phyloP scores from a whole-genome alignment of 2,113 vertebrate species.

The Neomonachus schauinslandi region DNA sequence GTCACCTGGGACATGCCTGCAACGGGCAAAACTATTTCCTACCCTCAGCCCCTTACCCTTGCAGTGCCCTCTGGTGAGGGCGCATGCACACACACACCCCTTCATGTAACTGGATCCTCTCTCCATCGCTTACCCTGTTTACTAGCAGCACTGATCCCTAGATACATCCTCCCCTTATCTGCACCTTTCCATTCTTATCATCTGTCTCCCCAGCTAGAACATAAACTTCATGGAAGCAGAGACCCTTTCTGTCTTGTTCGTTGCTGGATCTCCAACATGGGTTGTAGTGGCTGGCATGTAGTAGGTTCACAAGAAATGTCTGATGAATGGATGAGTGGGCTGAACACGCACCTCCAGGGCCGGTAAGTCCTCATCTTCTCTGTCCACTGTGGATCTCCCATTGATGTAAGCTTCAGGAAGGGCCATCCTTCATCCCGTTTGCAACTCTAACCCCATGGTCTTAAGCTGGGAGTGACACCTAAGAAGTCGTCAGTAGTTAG shows the following conservation, averaged over 20 bases:
- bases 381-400: background rate
- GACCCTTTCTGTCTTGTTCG: background rate
- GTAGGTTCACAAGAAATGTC: background rate
- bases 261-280: background rate
- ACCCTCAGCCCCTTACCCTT: background rate
- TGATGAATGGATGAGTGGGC: background rate
- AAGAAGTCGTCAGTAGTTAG: background rate
- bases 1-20: too few species aligned
- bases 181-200: background rate
- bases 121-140: background rate
- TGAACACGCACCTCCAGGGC: background rate
- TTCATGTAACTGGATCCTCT: background rate
- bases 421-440: background rate
- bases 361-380: background rate
- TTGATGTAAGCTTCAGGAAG: background rate
- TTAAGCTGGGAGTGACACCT: background rate
- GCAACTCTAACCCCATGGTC: background rate
- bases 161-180: background rate
- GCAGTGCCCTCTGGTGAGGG: background rate
- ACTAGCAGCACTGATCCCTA: background rate
- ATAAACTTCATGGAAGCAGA: too few species aligned
- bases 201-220: background rate
- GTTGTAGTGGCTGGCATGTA: background rate
- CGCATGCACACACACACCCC: fast-evolving
- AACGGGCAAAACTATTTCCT: background rate